Evolutionary conservation across 2,888 invertebrate species (phyloP).

Genomic region (Pterobdella sp.): DNA sequence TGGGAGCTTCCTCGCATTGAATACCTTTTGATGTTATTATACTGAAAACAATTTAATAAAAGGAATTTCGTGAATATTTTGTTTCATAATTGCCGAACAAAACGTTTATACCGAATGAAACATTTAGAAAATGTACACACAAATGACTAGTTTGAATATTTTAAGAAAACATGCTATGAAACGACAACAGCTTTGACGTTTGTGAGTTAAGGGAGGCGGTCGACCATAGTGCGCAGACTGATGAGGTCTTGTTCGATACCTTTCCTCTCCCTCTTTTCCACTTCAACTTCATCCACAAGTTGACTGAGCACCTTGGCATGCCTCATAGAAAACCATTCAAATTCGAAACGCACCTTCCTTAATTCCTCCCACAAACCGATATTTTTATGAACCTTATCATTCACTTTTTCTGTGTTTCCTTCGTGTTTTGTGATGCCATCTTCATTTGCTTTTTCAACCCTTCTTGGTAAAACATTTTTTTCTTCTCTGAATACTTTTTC

Average conservation of each 20-base stretch:
- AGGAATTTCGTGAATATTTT: no score
- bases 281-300: conserved; percentile 22
- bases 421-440: background rate
- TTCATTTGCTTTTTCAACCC: background rate
- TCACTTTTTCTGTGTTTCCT: background rate
- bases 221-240: background rate
- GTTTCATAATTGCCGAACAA: no score
- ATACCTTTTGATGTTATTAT: no score
- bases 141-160: no score
- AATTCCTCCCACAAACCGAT: conserved; percentile 17
- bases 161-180: no score
- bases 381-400: background rate
- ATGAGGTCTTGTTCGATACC: conserved; percentile 9
- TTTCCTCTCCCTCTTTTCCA: conserved; percentile 21
- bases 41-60: no score
- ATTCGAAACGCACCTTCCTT: conserved; percentile 20
- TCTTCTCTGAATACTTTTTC: background rate
- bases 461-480: background rate
- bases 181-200: background rate
- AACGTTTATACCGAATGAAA: no score
- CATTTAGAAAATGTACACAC: no score
- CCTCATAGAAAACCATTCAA: conserved; percentile 27
- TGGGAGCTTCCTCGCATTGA: no score
- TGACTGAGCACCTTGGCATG: conserved; percentile 27
- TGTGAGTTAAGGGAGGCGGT: background rate